Percentiles rank a stretch among this genome's conserved stretches.
Evolutionary conservation across 1,140 invertebrate genomes (phyloP).

Genomic region (Pseudomyrmex dendroicus): DNA sequence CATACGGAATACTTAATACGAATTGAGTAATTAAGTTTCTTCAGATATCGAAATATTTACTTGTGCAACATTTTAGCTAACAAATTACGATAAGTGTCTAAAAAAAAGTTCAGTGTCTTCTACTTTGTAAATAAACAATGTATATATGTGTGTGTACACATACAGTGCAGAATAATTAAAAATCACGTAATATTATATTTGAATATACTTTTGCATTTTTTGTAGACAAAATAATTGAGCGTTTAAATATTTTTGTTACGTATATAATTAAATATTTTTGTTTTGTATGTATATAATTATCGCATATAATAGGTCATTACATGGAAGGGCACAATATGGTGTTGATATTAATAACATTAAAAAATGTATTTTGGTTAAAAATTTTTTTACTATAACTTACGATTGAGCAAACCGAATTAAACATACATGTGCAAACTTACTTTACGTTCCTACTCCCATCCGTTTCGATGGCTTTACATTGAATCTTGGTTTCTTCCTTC

Average conservation of each 20-base stretch:
- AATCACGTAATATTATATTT: constrained; percentile 13
- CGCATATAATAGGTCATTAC: constrained; percentile 2
- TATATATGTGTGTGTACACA: constrained; percentile 10
- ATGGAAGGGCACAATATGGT: not conserved
- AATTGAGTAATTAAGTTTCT: not conserved
- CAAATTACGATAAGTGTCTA: no score
- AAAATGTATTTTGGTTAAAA: constrained; percentile 40
- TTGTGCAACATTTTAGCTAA: no score
- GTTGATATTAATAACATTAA: constrained; percentile 27
- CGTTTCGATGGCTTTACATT: no score
- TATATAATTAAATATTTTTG: not conserved
- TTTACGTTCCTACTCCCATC: not conserved
- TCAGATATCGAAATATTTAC: no score
- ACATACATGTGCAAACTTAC: constrained; percentile 44
- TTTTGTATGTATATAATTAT: not conserved
- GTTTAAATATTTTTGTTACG: no score
- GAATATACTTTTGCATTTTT: not conserved
- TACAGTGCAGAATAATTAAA: constrained; percentile 1
- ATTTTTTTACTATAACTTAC: constrained; percentile 20
- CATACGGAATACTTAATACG: constrained; percentile 19
- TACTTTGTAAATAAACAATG: no score
- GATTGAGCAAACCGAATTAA: constrained; percentile 36
- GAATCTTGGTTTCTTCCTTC: no score
- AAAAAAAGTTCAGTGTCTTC: no score
- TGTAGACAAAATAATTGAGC: no score